phyloP scores from a whole-genome alignment of 2,797 vertebrate genomes.

The Loriculus beryllinus region DNA sequence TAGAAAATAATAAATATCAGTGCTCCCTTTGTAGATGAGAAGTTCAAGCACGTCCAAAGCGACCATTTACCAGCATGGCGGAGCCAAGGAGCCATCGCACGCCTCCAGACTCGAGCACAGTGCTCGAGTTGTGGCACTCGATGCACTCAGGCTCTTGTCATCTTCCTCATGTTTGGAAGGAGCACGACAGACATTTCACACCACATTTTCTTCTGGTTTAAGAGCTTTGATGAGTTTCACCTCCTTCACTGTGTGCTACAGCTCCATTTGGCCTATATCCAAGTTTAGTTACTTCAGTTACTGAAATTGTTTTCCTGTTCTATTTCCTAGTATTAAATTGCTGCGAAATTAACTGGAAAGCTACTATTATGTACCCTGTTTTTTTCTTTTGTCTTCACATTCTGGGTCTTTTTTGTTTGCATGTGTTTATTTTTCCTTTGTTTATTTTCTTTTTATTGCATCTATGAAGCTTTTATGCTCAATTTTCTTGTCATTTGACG shows the following conservation, averaged over 20 bases:
- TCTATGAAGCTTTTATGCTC: background rate
- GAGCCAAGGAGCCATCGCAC: background rate
- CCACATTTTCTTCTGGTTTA: background rate
- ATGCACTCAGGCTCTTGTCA: background rate
- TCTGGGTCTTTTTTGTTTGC: background rate
- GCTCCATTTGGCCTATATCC: conserved; percentile 6
- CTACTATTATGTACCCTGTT: conserved; percentile 2
- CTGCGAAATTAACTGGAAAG: conserved; percentile 48
- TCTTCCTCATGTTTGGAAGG: background rate
- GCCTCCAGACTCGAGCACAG: background rate
- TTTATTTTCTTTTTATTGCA: conserved; percentile 17
- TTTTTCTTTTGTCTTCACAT: conserved; percentile 27
- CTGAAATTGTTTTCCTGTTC: conserved; percentile 36
- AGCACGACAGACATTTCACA: background rate
- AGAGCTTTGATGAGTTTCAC: background rate
- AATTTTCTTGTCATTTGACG: conserved; percentile 37
- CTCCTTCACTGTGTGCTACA: background rate
- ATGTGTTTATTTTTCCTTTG: conserved; percentile 25
- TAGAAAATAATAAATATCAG: background rate
- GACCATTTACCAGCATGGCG: fast-evolving
- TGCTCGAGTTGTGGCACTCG: background rate
- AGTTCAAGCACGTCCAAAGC: background rate
- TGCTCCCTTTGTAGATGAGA: background rate
- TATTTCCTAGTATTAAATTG: conserved; percentile 34
- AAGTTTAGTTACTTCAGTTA: conserved; percentile 27